These are phyloP conservation scores for Verasper variegatus DNA, from an alignment of 2,113 vertebrate species.

Conservation along the genomic window DNA sequence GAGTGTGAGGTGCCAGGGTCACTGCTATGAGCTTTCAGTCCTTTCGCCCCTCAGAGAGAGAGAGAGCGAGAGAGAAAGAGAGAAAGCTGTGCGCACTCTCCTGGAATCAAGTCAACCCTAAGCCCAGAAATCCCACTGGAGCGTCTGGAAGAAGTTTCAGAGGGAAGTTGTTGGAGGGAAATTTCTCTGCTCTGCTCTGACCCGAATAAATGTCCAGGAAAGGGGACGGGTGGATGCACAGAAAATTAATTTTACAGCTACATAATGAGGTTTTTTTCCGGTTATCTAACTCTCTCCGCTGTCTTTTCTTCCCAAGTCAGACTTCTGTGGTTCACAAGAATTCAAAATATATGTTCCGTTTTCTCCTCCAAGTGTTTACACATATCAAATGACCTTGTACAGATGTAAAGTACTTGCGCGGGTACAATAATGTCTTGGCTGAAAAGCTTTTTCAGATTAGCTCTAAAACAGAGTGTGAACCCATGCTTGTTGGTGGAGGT, in stretches of 20 bases:
- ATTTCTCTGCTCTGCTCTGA: neutral
- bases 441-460: neutral
- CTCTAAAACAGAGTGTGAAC: neutral
- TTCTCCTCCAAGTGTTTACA: neutral
- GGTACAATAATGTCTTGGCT: neutral
- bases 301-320: neutral
- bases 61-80: neutral
- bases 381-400: neutral
- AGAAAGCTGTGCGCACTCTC: conserved; percentile 19
- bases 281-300: conserved; percentile 12
- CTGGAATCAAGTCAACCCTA: conserved; percentile 35
- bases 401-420: conserved; percentile 5
- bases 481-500: conserved; percentile 1
- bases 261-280: conserved; percentile 9
- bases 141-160: conserved; percentile 27
- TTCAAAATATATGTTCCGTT: too few relatives aligned
- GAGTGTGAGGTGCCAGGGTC: conserved; percentile 45
- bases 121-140: conserved; percentile 39
- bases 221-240: conserved; percentile 6
- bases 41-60: conserved; percentile 27
- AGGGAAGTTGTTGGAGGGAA: conserved; percentile 20
- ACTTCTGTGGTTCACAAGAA: too few relatives aligned
- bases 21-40: conserved; percentile 43
- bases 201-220: conserved; percentile 30
- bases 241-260: conserved; percentile 32